Evolutionary conservation across 2,888 invertebrate species (phyloP), one percentile per base, ranked within the genome.

Genomic region (Lasioglossum vierecki): DNA sequence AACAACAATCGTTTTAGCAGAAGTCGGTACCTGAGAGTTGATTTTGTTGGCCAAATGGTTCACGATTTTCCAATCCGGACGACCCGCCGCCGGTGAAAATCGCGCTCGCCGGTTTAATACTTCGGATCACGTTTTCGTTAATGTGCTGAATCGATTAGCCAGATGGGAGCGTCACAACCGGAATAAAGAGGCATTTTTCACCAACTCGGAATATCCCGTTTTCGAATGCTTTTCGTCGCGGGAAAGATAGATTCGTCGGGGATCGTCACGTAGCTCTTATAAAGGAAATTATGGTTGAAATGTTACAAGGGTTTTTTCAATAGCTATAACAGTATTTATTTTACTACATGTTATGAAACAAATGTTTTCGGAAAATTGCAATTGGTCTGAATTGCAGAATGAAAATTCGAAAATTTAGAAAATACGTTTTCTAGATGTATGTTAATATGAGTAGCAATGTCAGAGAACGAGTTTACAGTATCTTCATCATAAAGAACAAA

Each of bases 121-220:
- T 77, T 57, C 74, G 81, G 80, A 71, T 82, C 85, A 72, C 44
- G 84, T 83, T 83, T 73, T 60, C 81, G 82, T 82, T 88, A 88
- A 89, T 89, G 88, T 88, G 87, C 82, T 84, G 88, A 89, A 87
- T 88, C 81, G 89, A 88, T 89, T 87, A 88, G 70, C 68, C 57
- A 57, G 44, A 41, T 49, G 71, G 46, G 70, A 53, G 39, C 80
- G 66, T 75, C 82, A 80, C 79, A 46, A 26, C 13, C n/a, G 35
- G 83, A 39, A 73, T 68, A 66, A 82, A 73, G 63, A 79, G 80
- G 66, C 83, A 73, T 88, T 83, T 82, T 71, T 85, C 81, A 35
- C 15, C 41, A 15, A 41, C 18, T 26, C 22, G 4, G 73, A 73
- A 83, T 84, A 77, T 76, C 84, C 73, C 49, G 49, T 26, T 26